phyloP scores from a whole-genome alignment of 2,888 invertebrate genomes.

The Lycophotia porphyrea region DNA sequence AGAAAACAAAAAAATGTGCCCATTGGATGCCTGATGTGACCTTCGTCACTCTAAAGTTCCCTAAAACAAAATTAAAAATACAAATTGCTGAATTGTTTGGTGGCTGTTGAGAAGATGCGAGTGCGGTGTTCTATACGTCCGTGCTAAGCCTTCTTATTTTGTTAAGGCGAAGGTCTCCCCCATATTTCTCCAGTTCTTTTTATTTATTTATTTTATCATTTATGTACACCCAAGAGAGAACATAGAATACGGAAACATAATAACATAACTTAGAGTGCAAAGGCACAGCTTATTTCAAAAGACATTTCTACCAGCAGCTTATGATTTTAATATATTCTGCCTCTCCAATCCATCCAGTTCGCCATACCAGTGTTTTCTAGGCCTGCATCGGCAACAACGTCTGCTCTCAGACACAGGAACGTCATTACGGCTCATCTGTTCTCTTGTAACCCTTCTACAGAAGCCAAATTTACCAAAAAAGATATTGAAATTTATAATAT shows the following conservation, averaged over 20 bases:
- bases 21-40: not conserved
- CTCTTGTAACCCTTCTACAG: not conserved
- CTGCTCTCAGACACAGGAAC: not conserved
- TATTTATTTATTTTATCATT: no score
- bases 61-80: slow-evolving; percentile 11
- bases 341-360: not conserved
- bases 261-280: not conserved
- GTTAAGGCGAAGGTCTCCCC: not conserved
- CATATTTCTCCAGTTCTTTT: not conserved
- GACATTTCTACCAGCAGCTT: not conserved
- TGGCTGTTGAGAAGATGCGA: not conserved
- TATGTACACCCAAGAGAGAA: no score
- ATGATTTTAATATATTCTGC: no score
- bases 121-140: not conserved
- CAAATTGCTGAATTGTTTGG: slow-evolving; percentile 1
- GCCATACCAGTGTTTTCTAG: not conserved
- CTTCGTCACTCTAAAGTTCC: slow-evolving; percentile 2
- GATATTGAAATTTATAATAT: slow-evolving; percentile 7
- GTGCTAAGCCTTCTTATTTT: not conserved
- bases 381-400: not conserved
- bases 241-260: not conserved
- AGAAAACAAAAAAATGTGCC: not conserved
- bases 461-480: not conserved
- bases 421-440: not conserved
- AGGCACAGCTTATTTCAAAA: not conserved